These are phyloP conservation scores for Taeniopygia guttata DNA, from an alignment of 2,797 vertebrate species.

Conservation along the genomic window DNA sequence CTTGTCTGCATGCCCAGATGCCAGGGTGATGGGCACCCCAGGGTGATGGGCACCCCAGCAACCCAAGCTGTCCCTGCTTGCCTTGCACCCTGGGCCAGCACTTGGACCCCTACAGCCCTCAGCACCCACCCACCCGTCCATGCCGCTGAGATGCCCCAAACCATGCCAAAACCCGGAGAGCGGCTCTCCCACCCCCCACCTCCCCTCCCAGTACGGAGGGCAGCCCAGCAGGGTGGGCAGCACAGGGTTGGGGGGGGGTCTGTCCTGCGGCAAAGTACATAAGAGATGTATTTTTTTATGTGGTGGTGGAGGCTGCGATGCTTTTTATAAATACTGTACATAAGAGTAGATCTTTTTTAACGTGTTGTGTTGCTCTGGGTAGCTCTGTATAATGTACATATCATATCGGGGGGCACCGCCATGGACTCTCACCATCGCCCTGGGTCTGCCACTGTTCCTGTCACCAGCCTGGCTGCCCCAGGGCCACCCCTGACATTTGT, in stretches of 20 bases:
- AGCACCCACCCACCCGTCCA: not conserved
- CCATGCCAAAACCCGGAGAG: not conserved
- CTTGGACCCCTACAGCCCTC: not conserved
- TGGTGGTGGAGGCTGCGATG: conserved; percentile 55
- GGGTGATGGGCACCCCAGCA: not conserved
- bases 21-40: not conserved
- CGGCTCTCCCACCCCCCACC: not conserved
- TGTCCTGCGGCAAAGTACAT: conserved; percentile 6
- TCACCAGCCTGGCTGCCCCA: not conserved
- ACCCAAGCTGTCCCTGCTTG: not conserved
- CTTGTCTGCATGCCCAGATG: not conserved
- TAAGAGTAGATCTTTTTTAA: conserved; percentile 68
- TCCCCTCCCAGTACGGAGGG: not conserved
- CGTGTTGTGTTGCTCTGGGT: not conserved
- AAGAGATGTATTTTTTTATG: conserved; percentile 64
- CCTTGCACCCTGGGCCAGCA: not conserved
- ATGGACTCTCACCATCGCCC: accelerated
- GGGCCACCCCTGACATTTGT: not conserved
- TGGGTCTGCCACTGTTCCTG: accelerated
- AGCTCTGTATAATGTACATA: conserved; percentile 49
- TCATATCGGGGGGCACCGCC: not conserved
- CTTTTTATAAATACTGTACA: conserved; percentile 74
- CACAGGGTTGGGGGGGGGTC: not conserved
- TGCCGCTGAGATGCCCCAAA: not conserved
- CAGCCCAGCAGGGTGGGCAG: not conserved